Evolutionary conservation across 2,888 invertebrate species (phyloP).

Genomic region (Athrips mouffetella): DNA sequence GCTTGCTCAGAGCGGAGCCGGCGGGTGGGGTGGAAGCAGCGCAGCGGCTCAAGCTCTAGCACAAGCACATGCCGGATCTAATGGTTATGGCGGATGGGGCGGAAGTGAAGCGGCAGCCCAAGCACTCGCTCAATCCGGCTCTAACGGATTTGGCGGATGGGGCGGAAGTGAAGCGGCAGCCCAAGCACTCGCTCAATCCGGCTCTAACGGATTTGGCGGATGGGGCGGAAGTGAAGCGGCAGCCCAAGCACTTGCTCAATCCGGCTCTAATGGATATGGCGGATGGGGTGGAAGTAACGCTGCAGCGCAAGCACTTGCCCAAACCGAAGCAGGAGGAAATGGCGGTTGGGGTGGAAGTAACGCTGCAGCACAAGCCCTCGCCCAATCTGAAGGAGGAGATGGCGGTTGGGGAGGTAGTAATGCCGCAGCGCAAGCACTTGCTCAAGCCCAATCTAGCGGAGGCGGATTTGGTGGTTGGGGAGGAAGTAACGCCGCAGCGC

Average conservation of each 20-base stretch:
- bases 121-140: background rate
- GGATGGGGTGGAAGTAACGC: background rate
- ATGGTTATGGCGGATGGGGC: background rate
- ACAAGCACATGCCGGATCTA: background rate
- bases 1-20: conserved; percentile 7
- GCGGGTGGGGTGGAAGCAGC: conserved; percentile 10
- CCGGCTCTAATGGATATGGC: conserved; percentile 17
- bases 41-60: background rate
- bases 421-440: conserved; percentile 11
- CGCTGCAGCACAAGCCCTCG: conserved; percentile 19
- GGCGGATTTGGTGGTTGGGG: conserved; percentile 18
- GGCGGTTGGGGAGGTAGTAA: conserved; percentile 6
- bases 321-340: conserved; percentile 6
- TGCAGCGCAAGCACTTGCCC: background rate
- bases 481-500: background rate
- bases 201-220: conserved; percentile 1
- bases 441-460: conserved; percentile 19
- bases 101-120: background rate
- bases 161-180: background rate
- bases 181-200: conserved; percentile 18
- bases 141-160: background rate
- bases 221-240: background rate
- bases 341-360: conserved; percentile 12
- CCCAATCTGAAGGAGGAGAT: conserved; percentile 18
- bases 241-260: conserved; percentile 4